These are phyloP conservation scores for Calvadosia cruxmelitensis DNA, from an alignment of 30 jellyfish, hydroid and myxozoan genomes.

Conservation along the genomic window DNA sequence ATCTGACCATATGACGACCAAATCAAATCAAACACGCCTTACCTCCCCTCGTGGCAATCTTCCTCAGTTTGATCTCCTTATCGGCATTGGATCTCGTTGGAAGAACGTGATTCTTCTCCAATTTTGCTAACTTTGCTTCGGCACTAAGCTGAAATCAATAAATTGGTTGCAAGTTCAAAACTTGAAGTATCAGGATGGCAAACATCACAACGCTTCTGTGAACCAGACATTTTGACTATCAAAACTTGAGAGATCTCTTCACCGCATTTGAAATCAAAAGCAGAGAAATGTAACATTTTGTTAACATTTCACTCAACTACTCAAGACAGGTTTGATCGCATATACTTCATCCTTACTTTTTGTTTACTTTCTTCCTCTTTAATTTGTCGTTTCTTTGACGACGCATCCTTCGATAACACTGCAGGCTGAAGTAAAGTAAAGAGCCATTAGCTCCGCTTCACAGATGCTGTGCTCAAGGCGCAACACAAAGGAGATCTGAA, in stretches of 20 bases:
- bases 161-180: too few relatives aligned
- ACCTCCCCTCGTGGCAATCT: constrained; percentile 94
- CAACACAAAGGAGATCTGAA: not conserved
- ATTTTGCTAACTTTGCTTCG: constrained; percentile 17
- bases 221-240: not conserved
- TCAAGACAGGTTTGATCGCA: too few relatives aligned
- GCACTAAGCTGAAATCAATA: constrained; percentile 28
- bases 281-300: not conserved
- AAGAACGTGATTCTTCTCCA: constrained; percentile 74
- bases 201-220: not conserved
- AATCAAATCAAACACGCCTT: not conserved
- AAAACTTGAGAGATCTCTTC: not conserved
- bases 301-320: too few relatives aligned
- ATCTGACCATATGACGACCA: too few relatives aligned
- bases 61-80: constrained; percentile 50
- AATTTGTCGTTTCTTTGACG: constrained; percentile 44
- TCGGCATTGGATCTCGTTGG: constrained; percentile 87
- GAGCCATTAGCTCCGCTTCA: too few relatives aligned
- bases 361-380: constrained; percentile 38
- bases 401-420: constrained; percentile 54
- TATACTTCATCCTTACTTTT: constrained; percentile 31
- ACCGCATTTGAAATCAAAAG: not conserved
- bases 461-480: not conserved
- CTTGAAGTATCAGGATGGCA: not conserved
- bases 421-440: constrained; percentile 30